These are phyloP conservation scores for Neotoma lepida DNA, from an alignment of 2,113 vertebrate species.

Conservation along the genomic window DNA sequence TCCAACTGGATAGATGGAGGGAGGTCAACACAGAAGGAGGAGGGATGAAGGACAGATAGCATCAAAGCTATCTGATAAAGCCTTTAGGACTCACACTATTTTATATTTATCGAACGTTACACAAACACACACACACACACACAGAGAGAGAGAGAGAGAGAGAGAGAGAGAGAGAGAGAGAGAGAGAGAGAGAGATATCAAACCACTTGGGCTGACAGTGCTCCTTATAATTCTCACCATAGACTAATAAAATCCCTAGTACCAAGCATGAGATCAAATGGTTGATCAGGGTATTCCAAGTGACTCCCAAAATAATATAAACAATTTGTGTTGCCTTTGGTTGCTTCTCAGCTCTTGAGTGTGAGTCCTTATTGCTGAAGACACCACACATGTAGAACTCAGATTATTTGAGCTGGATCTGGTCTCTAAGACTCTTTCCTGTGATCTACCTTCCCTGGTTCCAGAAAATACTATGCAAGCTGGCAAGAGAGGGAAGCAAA, in stretches of 20 bases:
- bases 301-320: neutral
- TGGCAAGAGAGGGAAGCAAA: neutral
- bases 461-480: neutral
- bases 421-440: neutral
- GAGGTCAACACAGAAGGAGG: neutral
- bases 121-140: neutral
- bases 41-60: neutral
- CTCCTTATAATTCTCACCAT: neutral
- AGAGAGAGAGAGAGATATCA: neutral
- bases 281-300: neutral
- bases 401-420: neutral
- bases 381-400: neutral
- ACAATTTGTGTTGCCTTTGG: neutral
- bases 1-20: neutral
- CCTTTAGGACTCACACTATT: neutral
- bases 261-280: neutral
- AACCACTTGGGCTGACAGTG: neutral
- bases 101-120: neutral
- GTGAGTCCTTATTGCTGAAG: neutral
- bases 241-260: neutral
- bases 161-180: neutral
- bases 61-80: neutral
- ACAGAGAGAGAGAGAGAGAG: neutral
- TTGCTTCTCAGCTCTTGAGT: neutral
- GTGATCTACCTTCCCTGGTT: neutral